Conservation (phyloP, 2,113 vertebrate species). For the Rousettus leschenaultii region DNA sequence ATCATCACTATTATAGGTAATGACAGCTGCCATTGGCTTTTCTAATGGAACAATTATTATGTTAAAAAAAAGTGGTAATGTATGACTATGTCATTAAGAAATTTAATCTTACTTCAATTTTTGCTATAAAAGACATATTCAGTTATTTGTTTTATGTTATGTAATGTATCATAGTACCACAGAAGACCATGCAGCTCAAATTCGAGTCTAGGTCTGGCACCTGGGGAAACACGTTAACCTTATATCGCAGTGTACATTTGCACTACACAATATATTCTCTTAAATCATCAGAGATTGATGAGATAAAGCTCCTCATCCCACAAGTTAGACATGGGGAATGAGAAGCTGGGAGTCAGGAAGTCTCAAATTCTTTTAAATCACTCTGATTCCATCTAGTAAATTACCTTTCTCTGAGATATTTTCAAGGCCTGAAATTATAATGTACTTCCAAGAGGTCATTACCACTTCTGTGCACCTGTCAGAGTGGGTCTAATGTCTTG, state of each 20-base stretch:
- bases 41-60: not conserved
- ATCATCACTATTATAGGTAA: not conserved
- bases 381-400: conserved; percentile 50
- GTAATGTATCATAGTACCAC: not conserved
- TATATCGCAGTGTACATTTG: not conserved
- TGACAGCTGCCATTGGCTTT: not conserved
- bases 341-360: not conserved
- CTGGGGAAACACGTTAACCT: not conserved
- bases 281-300: not conserved
- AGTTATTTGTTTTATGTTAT: not conserved
- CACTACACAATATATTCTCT: not conserved
- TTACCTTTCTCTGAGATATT: conserved; percentile 50
- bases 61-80: not conserved
- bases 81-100: not conserved
- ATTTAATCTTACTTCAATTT: not conserved
- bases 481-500: conserved; percentile 17
- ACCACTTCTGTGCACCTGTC: conserved; percentile 13
- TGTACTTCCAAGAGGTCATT: conserved; percentile 57
- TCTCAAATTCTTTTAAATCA: conserved; percentile 26
- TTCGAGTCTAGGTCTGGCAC: not conserved
- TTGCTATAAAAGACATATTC: not conserved
- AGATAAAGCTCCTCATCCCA: not conserved
- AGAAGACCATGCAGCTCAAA: not conserved
- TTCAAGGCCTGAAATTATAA: conserved; percentile 50
- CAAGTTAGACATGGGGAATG: not conserved